phyloP scores from a whole-genome alignment of 2,797 vertebrate genomes.

The Lophura swinhoii region DNA sequence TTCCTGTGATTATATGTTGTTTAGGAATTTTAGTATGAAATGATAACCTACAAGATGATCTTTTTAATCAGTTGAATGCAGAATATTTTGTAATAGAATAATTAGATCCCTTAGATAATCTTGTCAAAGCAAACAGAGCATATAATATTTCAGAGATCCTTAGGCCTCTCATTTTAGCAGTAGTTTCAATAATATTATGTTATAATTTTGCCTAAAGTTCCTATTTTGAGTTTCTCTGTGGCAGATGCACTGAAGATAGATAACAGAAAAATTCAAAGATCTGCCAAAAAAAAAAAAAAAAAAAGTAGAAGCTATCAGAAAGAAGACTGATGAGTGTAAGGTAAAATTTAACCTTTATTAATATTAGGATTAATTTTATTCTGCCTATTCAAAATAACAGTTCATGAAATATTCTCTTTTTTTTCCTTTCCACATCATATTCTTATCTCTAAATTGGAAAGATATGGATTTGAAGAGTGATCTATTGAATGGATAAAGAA shows the following conservation, averaged over 20 bases:
- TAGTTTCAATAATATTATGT: not conserved
- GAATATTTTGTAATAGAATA: not conserved
- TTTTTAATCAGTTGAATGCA: not conserved
- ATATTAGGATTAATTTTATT: not conserved
- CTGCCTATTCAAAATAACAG: not conserved
- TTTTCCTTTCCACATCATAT: not conserved
- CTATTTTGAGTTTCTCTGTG: not conserved
- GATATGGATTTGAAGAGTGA: too few species aligned
- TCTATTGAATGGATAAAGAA: too few species aligned
- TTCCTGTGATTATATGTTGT: conserved; percentile 41
- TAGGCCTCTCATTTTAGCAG: not conserved
- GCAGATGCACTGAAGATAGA: not conserved
- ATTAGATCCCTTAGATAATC: not conserved
- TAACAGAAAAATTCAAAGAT: not conserved
- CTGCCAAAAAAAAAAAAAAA: not conserved
- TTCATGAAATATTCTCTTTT: not conserved
- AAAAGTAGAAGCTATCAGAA: not conserved
- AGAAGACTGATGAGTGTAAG: not conserved
- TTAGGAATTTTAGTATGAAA: conserved; percentile 4
- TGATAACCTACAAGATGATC: not conserved
- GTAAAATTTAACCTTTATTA: not conserved
- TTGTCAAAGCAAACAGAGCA: not conserved
- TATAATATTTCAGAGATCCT: not conserved
- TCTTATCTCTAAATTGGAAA: too few species aligned
- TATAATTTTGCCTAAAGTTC: not conserved